Conservation (phyloP, 2,797 vertebrate genomes). For the Sebastes nivosus region DNA sequence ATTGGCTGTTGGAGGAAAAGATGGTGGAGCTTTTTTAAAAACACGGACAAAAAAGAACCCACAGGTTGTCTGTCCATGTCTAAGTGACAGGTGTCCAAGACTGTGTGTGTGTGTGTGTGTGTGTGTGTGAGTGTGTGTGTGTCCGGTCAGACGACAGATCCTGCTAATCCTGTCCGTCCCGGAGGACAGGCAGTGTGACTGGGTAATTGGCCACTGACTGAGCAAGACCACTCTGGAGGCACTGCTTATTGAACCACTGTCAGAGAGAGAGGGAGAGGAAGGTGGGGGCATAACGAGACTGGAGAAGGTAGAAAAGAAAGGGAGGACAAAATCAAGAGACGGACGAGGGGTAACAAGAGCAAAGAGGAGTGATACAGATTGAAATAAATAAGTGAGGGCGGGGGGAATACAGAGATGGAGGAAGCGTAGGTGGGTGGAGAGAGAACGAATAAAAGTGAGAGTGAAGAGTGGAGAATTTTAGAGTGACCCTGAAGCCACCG, state of each 20-base stretch:
- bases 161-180: constrained; percentile 75
- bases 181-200: constrained; percentile 72
- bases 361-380: neutral
- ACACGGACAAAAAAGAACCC: constrained; percentile 42
- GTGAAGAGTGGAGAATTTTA: constrained; percentile 38
- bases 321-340: constrained; percentile 27
- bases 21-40: constrained; percentile 15
- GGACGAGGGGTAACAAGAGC: neutral
- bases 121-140: constrained; percentile 34
- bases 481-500: constrained; percentile 60
- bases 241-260: constrained; percentile 74
- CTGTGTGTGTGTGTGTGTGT: neutral
- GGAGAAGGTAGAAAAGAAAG: constrained; percentile 1
- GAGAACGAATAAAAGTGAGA: constrained; percentile 13
- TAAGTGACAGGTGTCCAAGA: constrained; percentile 68
- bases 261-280: constrained; percentile 33
- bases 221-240: constrained; percentile 72
- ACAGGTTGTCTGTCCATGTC: constrained; percentile 59
- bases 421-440: neutral
- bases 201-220: constrained; percentile 82
- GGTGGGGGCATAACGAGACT: constrained; percentile 45
- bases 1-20: constrained; percentile 60
- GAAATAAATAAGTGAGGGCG: neutral
- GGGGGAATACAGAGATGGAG: neutral
- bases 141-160: constrained; percentile 59